Evolutionary conservation across 2,113 vertebrate species (phyloP), one percentile per base, ranked within the genome.

Genomic region (Astur gentilis): DNA sequence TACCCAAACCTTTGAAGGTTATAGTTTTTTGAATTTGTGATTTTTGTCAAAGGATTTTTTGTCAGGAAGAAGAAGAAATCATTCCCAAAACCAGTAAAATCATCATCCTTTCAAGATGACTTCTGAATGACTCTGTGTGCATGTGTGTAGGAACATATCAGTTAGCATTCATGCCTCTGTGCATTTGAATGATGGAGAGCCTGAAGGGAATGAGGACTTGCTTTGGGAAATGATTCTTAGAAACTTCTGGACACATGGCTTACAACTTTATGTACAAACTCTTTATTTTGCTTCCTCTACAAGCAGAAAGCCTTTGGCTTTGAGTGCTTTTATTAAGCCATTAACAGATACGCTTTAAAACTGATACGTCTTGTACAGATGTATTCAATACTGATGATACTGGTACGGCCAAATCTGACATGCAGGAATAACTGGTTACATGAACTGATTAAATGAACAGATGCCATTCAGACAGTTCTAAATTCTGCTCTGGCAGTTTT

Each of bases 391-490:
- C 12, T 76, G 87, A 32, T 93, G 13, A 31, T 88, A 55, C 40
- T 83, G 61, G 4, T 80, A 70, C 80, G 25, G 49, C 55, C 45
- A 93, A 10, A 81, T 47, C 44, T 93, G 45, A 81, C n/a, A 10
- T 50, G 40, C 14, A 70, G 38, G 60, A 80, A 54, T 32, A 91
- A 55, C 47, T 73, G 75, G 93, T 95, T 84, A 90, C 75, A 78
- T 87, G 49, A 82, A 44, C 57, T 31, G 52, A 54, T 31, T 31
- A 90, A 77, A 78, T 87, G 44, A 79, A 44, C 54, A 83, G 55
- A 50, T 96, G 54, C 55, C 44, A 27, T 75, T 96, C 72, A 89
- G 40, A 49, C 10, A 52, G 10, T 90, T 95, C 62, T 45, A 71
- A 60, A 49, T 57, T 85, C 52, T 84, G 16, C 29, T 92, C 89